These are phyloP conservation scores for Elgonia sp. DNA, from an alignment of 2,888 invertebrate genomes.

Conservation along the genomic window DNA sequence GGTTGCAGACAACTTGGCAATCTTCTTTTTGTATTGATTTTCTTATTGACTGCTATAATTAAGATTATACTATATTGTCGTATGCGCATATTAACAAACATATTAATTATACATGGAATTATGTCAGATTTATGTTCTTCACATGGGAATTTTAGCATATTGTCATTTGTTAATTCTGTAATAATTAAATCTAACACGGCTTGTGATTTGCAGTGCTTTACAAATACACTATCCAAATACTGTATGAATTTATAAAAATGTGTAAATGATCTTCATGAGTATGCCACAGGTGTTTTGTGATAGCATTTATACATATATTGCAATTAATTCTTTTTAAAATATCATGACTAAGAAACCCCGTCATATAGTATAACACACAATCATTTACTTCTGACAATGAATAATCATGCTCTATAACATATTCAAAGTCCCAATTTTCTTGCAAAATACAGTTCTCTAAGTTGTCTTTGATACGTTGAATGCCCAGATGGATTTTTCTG, in stretches of 20 bases:
- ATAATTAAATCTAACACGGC: slow-evolving; percentile 28
- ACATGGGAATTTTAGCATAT: slow-evolving; percentile 39
- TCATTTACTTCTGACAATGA: slow-evolving; percentile 56
- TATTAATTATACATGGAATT: slow-evolving; percentile 37
- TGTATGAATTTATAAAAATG: slow-evolving; percentile 52
- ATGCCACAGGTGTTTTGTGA: slow-evolving; percentile 36
- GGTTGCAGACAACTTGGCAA: neutral
- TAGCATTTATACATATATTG: slow-evolving; percentile 57
- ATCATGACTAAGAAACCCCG: slow-evolving; percentile 52
- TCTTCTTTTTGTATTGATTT: slow-evolving; percentile 5
- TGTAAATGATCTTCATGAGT: neutral
- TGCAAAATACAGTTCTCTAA: slow-evolving; percentile 51
- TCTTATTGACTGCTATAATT: slow-evolving; percentile 3
- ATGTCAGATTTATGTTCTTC: slow-evolving; percentile 24
- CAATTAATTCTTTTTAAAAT: slow-evolving; percentile 62
- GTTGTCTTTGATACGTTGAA: slow-evolving; percentile 46
- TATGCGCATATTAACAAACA: slow-evolving; percentile 48
- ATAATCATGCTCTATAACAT: slow-evolving; percentile 68
- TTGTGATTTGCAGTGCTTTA: slow-evolving; percentile 22
- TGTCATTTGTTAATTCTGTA: slow-evolving; percentile 38
- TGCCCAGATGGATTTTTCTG: neutral
- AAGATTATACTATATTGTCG: slow-evolving; percentile 48
- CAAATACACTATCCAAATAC: slow-evolving; percentile 35
- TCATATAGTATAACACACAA: slow-evolving; percentile 68
- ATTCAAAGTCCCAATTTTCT: slow-evolving; percentile 66